These are phyloP conservation scores for Amniataba percoides DNA, from an alignment of 2,797 vertebrate genomes.

Conservation along the genomic window DNA sequence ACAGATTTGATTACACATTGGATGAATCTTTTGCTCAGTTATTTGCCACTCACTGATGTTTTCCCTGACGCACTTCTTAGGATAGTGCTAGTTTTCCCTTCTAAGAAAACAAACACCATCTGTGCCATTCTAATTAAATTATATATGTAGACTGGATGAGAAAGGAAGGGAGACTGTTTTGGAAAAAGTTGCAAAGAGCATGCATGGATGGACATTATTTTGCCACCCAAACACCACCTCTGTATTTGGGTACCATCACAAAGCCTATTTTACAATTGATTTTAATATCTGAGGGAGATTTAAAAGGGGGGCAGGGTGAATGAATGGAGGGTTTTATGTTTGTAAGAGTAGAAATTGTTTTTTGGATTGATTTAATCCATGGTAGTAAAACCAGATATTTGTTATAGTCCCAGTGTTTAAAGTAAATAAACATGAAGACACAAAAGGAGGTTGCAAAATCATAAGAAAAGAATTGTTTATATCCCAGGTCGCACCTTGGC, in stretches of 20 bases:
- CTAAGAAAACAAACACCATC: not conserved
- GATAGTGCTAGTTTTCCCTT: not conserved
- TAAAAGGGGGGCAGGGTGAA: not conserved
- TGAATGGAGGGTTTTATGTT: not conserved
- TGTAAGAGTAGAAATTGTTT: not conserved
- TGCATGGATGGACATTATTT: not conserved
- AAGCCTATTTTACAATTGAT: not conserved
- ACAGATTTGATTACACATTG: not conserved
- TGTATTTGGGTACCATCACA: not conserved
- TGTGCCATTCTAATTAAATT: not conserved
- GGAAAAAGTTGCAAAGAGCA: not conserved
- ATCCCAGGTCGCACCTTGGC: not conserved
- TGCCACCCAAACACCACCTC: not conserved
- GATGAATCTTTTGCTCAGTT: not conserved
- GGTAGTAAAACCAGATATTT: not conserved
- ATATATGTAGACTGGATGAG: not conserved
- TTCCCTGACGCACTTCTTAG: not conserved
- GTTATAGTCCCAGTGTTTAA: not conserved
- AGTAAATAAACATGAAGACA: not conserved
- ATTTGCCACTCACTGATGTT: not conserved
- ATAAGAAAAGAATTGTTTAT: not conserved
- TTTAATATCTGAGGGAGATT: conserved; percentile 1
- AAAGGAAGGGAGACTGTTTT: not conserved
- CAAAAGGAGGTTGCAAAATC: not conserved
- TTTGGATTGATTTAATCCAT: not conserved